phyloP scores from a whole-genome alignment of 2,888 invertebrate genomes.

The Hyles lineata region DNA sequence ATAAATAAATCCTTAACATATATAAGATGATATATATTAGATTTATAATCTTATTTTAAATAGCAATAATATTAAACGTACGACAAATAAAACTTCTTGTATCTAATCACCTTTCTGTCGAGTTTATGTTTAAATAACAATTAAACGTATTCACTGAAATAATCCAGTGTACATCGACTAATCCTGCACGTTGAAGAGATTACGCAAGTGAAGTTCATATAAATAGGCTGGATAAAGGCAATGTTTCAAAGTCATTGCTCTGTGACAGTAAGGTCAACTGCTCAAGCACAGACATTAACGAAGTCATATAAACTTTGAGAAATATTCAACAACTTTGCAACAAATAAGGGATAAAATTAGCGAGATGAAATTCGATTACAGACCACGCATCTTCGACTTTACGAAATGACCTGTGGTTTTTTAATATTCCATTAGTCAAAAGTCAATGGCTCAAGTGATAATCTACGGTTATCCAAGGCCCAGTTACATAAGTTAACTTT shows the following conservation, averaged over 20 bases:
- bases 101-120: background rate
- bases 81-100: background rate
- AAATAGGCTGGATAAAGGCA: conserved; percentile 3
- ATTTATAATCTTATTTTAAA: too few species aligned
- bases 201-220: conserved; percentile 1
- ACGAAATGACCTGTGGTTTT: too few species aligned
- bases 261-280: background rate
- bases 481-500: too few species aligned
- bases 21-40: too few species aligned
- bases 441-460: too few species aligned
- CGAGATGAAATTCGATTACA: background rate
- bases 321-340: background rate
- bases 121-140: background rate
- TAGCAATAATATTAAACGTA: background rate
- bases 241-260: conserved; percentile 1
- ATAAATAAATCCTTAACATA: too few species aligned
- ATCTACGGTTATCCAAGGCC: too few species aligned
- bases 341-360: background rate
- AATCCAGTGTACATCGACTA: background rate
- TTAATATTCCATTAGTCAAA: too few species aligned
- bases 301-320: conserved; percentile 6
- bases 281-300: background rate
- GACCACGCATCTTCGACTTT: too few species aligned
- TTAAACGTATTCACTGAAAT: background rate
- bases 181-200: conserved; percentile 3